A percentile compares a stretch with the other conserved stretches of the same genome.
phyloP scores from a whole-genome alignment of 2,113 vertebrate species.

The Dendropsophus ebraccatus region DNA sequence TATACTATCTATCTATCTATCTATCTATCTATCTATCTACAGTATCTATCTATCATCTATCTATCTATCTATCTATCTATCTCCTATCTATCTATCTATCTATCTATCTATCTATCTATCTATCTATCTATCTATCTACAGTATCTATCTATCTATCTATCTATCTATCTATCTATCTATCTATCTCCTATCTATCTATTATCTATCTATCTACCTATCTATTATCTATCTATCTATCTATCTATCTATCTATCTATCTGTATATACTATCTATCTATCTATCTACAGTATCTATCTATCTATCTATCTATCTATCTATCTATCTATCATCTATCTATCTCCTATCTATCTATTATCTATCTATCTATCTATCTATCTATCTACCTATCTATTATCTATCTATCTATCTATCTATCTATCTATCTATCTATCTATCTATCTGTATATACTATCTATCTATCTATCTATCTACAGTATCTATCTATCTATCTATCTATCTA shows the following conservation, averaged over 20 bases:
- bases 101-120: background rate
- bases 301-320: background rate
- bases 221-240: background rate
- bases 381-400: too few relatives aligned
- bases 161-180: background rate
- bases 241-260: background rate
- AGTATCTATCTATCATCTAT: background rate
- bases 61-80: background rate
- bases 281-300: too few relatives aligned
- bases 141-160: background rate
- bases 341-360: background rate
- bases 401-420: background rate
- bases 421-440: background rate
- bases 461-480: background rate
- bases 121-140: background rate
- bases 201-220: background rate
- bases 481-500: background rate
- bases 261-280: background rate
- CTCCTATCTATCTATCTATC: too few relatives aligned
- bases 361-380: background rate
- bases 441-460: too few relatives aligned
- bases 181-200: background rate
- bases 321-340: background rate
- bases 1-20: background rate
- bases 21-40: background rate